Conservation (phyloP, 2,113 vertebrate genomes). For the Zapornia atra region DNA sequence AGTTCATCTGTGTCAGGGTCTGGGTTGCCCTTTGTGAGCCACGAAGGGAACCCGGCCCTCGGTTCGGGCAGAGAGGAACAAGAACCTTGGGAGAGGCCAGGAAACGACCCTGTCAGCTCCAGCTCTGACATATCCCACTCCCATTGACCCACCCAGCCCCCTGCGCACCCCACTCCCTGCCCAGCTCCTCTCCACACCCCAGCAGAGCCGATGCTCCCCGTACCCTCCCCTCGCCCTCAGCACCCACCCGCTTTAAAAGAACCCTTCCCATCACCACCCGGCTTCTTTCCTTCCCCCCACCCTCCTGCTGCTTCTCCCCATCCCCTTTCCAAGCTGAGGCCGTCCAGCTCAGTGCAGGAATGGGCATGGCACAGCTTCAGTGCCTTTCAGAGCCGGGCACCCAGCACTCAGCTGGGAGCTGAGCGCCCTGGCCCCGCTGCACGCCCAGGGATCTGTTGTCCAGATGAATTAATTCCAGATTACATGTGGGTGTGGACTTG, state of each 20-base stretch:
- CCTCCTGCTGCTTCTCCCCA: background rate
- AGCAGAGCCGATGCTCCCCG: background rate
- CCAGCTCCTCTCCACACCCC: background rate
- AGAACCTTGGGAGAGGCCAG: background rate
- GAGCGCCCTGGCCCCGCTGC: background rate
- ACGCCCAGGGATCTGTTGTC: constrained; percentile 35
- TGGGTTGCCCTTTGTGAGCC: background rate
- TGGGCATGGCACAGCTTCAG: background rate
- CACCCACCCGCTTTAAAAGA: background rate
- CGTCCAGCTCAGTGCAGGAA: background rate
- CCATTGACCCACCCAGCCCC: no score
- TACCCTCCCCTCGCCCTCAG: background rate
- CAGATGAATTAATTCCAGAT: constrained; percentile 68
- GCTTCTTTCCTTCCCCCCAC: background rate
- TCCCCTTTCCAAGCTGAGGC: background rate
- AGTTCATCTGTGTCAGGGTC: no score
- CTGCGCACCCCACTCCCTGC: background rate
- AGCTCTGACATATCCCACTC: fast-evolving
- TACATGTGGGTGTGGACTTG: constrained; percentile 59
- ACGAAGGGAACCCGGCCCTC: background rate
- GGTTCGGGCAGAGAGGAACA: background rate
- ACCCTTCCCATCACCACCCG: background rate
- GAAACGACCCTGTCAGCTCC: fast-evolving
- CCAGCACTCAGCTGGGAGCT: background rate
- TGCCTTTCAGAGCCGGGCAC: background rate